Percentiles rank a stretch among this genome's conserved stretches.
phyloP scores from a whole-genome alignment of 2,113 vertebrate species.

The Charina bottae region DNA sequence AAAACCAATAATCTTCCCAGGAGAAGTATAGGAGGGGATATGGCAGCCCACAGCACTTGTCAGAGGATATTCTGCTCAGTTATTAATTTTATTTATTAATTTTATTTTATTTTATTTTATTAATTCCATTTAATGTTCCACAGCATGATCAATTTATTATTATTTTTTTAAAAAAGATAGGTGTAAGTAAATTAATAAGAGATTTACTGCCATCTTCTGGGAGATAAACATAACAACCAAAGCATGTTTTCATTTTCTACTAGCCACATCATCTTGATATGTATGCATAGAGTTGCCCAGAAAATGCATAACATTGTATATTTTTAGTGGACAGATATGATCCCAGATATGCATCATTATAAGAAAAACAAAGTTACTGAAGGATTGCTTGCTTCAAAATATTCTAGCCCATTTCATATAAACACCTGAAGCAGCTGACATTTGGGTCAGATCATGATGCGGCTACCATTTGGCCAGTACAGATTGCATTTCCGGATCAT shows the following conservation, averaged over 20 bases:
- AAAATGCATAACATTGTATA: not conserved
- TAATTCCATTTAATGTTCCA: not conserved
- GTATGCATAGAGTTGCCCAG: not conserved
- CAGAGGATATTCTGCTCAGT: not conserved
- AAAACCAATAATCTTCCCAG: too few relatives aligned
- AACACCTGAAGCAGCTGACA: not conserved
- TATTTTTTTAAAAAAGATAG: not conserved
- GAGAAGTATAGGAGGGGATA: too few relatives aligned
- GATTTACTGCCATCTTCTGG: constrained; percentile 70
- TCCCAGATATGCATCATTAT: not conserved
- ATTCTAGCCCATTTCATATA: not conserved
- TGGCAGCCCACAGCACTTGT: not conserved
- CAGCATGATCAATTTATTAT: not conserved
- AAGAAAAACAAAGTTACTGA: not conserved
- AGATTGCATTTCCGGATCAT: not conserved
- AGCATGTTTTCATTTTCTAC: not conserved
- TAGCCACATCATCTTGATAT: not conserved
- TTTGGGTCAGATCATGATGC: not conserved
- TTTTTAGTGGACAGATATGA: not conserved
- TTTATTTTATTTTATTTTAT: not conserved
- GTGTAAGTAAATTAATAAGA: not conserved
- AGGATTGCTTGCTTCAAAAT: too few relatives aligned
- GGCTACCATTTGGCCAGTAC: not conserved
- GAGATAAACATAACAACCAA: not conserved
- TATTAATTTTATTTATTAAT: not conserved